Evolutionary conservation across 2,113 vertebrate species (phyloP).

Genomic region (Epinephelus fuscoguttatus): DNA sequence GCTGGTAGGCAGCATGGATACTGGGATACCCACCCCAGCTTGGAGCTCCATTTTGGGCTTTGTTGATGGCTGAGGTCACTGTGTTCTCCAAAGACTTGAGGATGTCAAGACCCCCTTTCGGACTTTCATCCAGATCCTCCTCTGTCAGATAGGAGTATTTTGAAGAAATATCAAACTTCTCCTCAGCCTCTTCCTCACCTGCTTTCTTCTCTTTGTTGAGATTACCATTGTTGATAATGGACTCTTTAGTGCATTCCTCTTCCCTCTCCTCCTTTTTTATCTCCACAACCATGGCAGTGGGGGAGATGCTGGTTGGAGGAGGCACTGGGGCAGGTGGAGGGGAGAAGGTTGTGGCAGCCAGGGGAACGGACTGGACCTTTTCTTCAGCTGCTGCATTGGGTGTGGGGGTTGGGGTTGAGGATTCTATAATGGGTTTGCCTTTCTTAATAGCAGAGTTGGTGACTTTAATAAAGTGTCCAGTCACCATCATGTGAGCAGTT

Average conservation of each 20-base stretch:
- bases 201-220: slow-evolving; percentile 89
- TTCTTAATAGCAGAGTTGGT: slow-evolving; percentile 99
- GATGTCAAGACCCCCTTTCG: slow-evolving; percentile 97
- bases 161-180: slow-evolving; percentile 95
- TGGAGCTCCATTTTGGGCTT: slow-evolving; percentile 98
- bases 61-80: slow-evolving; percentile 98
- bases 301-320: slow-evolving; percentile 90
- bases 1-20: slow-evolving; percentile 98
- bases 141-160: slow-evolving; percentile 98
- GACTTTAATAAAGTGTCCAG: slow-evolving; percentile 99
- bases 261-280: slow-evolving; percentile 98
- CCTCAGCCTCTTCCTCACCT: slow-evolving; percentile 88
- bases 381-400: slow-evolving; percentile 87
- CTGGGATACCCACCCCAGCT: slow-evolving; percentile 99
- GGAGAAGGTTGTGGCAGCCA: slow-evolving; percentile 95
- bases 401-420: slow-evolving; percentile 83
- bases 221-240: slow-evolving; percentile 76
- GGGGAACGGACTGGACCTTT: slow-evolving; percentile 96
- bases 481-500: slow-evolving; percentile 99
- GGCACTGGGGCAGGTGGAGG: slow-evolving; percentile 93
- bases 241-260: slow-evolving; percentile 87
- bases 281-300: slow-evolving; percentile 86
- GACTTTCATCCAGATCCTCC: slow-evolving; percentile 95
- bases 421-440: slow-evolving; percentile 95
- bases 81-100: slow-evolving; percentile 99